Base-by-base conservation (phyloP, 2,113 vertebrate genomes). In the Danionella cerebrum region DNA sequence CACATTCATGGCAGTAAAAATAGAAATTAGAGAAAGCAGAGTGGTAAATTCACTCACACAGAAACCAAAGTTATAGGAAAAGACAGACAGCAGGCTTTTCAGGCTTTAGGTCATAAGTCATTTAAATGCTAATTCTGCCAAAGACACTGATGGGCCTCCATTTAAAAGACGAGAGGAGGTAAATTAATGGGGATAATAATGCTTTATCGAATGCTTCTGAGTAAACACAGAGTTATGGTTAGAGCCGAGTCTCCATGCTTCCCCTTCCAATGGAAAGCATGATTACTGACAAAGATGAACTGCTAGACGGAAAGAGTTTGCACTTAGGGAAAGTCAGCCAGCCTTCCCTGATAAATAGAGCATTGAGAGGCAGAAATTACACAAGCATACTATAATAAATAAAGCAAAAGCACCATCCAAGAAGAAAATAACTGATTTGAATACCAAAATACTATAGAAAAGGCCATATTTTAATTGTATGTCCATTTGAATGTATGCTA, bases 51-150 rank as follows among this genome's bases (percentile, higher is more conserved):
- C n/a, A n/a, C n/a, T n/a, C n/a, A n/a, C n/a, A n/a, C n/a, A n/a
- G n/a, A n/a, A n/a, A n/a, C n/a, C n/a, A n/a, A n/a, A n/a, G n/a
- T n/a, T n/a, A n/a, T n/a, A n/a, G n/a, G n/a, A n/a, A n/a, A n/a
- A n/a, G n/a, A n/a, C n/a, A n/a, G n/a, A n/a, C n/a, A n/a, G n/a
- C n/a, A n/a, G n/a, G n/a, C n/a, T n/a, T 51, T 39, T 3, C 19
- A 54, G 31, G 54, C 54, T 64, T 47, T 45, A 67, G 50, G 66
- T 54, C 57, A 59, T 66, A 74, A 74, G 62, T 78, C 59, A 74
- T 78, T 72, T 78, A 70, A 74, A 80, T 80, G 71, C 65, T 72
- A 80, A 78, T 80, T 76, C 70, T 50, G 52, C 39, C 41, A n/a
- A 62, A 80, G 74, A 80, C 69, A 53, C 35, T 54, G 31, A 65